phyloP scores from a whole-genome alignment of 2,113 vertebrate genomes.

The Zonotrichia leucophrys region DNA sequence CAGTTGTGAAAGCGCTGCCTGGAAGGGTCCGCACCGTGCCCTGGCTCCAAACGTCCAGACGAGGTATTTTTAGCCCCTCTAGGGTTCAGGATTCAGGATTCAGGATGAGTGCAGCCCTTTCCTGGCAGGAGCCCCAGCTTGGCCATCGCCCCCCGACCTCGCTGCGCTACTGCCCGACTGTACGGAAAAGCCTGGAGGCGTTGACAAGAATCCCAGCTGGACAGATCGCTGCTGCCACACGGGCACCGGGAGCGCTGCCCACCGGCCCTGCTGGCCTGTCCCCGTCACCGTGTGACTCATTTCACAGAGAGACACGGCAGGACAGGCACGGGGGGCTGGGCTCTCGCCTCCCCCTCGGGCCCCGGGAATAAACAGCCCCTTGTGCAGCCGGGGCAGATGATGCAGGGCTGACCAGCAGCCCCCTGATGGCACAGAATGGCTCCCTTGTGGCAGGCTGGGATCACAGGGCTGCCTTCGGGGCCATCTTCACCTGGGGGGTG shows the following conservation, averaged over 20 bases:
- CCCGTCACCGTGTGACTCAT: not conserved
- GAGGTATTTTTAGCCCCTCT: not conserved
- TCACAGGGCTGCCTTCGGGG: not conserved
- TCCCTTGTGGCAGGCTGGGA: not conserved
- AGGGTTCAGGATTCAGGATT: not conserved
- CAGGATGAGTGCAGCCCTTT: not conserved
- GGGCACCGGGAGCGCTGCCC: not conserved
- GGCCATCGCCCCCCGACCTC: not conserved
- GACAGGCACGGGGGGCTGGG: rapidly evolving
- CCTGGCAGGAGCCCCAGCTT: not conserved
- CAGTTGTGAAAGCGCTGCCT: not conserved
- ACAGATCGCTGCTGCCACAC: not conserved
- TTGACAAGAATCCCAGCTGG: not conserved
- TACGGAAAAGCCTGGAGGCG: not conserved
- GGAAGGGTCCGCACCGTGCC: not conserved
- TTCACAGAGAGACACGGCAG: not conserved
- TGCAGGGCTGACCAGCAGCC: not conserved
- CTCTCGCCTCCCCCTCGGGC: not conserved
- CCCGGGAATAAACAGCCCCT: not conserved
- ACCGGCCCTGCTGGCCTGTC: not conserved
- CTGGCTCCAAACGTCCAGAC: not conserved
- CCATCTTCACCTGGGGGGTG: not conserved
- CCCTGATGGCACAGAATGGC: not conserved
- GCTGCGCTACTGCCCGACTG: not conserved
- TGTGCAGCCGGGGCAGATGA: constrained; percentile 3